phyloP scores from a whole-genome alignment of 2,113 vertebrate genomes.

The Rallus limicola region DNA sequence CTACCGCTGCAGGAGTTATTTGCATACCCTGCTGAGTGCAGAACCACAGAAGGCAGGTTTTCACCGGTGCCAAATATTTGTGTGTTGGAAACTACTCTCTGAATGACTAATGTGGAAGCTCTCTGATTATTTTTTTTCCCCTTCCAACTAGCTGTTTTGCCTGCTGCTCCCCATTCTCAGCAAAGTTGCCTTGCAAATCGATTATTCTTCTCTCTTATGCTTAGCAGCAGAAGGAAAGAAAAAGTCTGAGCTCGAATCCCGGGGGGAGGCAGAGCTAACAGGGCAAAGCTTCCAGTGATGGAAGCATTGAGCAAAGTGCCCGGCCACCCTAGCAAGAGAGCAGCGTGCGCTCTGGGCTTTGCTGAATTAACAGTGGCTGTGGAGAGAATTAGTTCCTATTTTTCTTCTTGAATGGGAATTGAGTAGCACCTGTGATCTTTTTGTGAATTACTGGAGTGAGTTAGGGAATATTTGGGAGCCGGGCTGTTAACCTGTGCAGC shows the following conservation, averaged over 20 bases:
- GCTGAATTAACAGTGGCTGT: not conserved
- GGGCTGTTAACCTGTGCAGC: not conserved
- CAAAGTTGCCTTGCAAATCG: not conserved
- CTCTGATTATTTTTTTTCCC: not conserved
- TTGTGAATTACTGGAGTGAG: not conserved
- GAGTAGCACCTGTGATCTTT: not conserved
- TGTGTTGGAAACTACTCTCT: slow-evolving; percentile 1
- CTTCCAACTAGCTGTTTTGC: not conserved
- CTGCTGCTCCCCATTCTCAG: not conserved
- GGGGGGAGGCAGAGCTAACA: not conserved
- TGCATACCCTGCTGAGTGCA: not conserved
- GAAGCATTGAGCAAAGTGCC: not conserved
- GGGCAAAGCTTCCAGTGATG: not conserved
- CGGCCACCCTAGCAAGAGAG: not conserved
- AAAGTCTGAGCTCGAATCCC: not conserved
- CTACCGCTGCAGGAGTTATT: not conserved
- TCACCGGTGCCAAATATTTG: not conserved
- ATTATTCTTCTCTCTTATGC: not conserved
- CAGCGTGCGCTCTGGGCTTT: not conserved
- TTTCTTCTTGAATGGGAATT: not conserved
- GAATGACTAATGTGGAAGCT: not conserved
- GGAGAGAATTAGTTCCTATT: not conserved
- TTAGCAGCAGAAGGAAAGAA: not conserved
- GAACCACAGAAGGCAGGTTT: slow-evolving; percentile 11
- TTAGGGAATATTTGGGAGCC: not conserved